Evolutionary conservation across 2,888 invertebrate species (phyloP), one percentile per base, ranked within the genome.

Genomic region (Agapetus fuscipes): DNA sequence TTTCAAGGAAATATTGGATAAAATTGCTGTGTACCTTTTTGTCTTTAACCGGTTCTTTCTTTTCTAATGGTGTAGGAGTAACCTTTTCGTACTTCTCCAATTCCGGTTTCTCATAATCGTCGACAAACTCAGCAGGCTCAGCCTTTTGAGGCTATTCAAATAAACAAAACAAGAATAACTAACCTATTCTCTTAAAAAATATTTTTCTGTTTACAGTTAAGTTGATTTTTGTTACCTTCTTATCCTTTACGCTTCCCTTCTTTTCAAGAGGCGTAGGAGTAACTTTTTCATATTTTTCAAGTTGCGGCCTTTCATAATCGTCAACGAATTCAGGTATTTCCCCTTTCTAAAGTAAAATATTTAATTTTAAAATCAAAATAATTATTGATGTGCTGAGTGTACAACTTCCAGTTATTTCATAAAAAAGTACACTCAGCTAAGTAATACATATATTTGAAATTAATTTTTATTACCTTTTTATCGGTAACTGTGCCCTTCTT

Each of bases 231-330:
- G n/a, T n/a, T n/a, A n/a, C n/a, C 24, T 40, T 35, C 10, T n/a
- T n/a, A n/a, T 40, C 35, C 13, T 40, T 40, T 13, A 35, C 40
- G 30, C 35, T 40, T 15, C 25, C 26, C 31, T 31, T 30, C 48
- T 56, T 66, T 49, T 67, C 68, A 16, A 52, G 53, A 28, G 64
- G 56, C 4, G 20, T 20, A 6, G 69, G 68, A 14, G 66, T 53
- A n/a, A 69, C 54, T 53, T 76, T 76, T 58, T 80, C 78, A 53
- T 78, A 81, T 60, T 76, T 80, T 52, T 83, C 83, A 45, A 83
- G 67, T 17, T 76, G 77, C 3, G 83, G 78, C 45, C 83, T 73
- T 51, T 85, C 84, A 53, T 85, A 85, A 60, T 85, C 85, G 37
- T 80, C 79, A 25, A 67, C 66, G 54, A 70, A 68, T 58, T 69